Evolutionary conservation across 2,113 vertebrate species (phyloP).

Genomic region (Trichechus manatus): DNA sequence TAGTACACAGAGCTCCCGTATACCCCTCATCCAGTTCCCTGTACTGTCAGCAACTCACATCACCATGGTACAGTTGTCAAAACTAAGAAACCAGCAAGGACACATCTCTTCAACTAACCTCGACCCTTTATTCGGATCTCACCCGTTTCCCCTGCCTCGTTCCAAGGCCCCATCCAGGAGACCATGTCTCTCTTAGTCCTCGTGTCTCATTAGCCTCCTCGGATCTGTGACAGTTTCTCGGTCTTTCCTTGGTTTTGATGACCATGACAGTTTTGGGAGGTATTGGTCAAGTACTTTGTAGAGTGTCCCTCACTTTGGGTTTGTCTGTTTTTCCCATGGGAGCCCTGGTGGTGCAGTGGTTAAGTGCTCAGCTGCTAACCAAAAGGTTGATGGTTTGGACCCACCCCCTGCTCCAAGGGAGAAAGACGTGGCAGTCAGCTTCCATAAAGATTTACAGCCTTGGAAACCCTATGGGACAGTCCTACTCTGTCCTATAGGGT

Average conservation of each 20-base stretch:
- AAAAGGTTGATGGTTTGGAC: background rate
- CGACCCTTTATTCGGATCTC: rapidly evolving
- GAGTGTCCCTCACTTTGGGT: background rate
- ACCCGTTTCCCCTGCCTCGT: rapidly evolving
- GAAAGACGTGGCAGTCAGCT: background rate
- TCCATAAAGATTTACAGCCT: background rate
- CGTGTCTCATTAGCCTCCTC: background rate
- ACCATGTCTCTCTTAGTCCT: background rate
- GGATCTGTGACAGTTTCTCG: background rate
- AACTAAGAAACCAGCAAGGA: background rate
- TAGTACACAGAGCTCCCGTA: background rate
- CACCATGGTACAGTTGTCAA: rapidly evolving
- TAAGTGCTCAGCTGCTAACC: background rate
- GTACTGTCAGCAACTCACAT: no score
- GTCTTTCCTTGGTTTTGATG: background rate
- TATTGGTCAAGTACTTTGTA: no score
- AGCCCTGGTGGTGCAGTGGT: background rate
- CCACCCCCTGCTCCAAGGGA: background rate
- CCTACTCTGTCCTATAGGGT: no score
- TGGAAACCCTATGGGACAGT: background rate
- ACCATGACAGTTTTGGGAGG: background rate
- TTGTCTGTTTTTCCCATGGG: no score
- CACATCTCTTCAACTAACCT: rapidly evolving
- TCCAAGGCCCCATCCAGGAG: background rate
- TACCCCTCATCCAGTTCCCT: background rate